Evolutionary conservation across 2,888 invertebrate genomes (phyloP).

Genomic region (Cacoxenus indagator): DNA sequence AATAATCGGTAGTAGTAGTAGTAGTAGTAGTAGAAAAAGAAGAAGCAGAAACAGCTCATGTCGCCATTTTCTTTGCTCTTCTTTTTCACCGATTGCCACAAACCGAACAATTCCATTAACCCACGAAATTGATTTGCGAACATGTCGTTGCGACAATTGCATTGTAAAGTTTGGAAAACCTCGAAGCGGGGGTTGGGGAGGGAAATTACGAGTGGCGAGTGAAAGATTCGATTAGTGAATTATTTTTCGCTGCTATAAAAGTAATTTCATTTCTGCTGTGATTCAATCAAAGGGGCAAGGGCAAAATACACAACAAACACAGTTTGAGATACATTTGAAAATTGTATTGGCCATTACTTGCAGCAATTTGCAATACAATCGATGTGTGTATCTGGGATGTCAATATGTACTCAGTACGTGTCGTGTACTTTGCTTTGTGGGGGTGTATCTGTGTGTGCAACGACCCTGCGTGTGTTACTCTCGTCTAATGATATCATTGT

Average conservation of each 20-base stretch:
- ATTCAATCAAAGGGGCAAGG: neutral
- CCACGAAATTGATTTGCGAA: neutral
- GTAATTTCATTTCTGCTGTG: slow-evolving; percentile 28
- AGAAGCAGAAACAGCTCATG: neutral
- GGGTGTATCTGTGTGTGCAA: too few species aligned
- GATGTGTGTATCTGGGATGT: neutral
- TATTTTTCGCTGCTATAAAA: slow-evolving; percentile 19
- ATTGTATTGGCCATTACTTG: slow-evolving; percentile 58
- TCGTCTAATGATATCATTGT: too few species aligned
- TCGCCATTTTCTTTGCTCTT: neutral
- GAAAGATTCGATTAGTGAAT: neutral
- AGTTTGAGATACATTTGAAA: slow-evolving; percentile 37
- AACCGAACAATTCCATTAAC: slow-evolving; percentile 12
- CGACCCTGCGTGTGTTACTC: too few species aligned
- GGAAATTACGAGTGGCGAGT: neutral
- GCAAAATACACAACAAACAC: neutral
- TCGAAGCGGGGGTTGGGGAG: neutral
- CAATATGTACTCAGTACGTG: neutral
- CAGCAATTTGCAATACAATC: slow-evolving; percentile 63
- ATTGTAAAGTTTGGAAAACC: neutral
- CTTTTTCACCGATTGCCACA: neutral
- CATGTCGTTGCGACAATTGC: neutral
- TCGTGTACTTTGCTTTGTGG: too few species aligned
- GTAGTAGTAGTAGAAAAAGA: neutral
- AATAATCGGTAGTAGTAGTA: neutral